A percentile compares a stretch with the other conserved stretches of the same genome.
These are phyloP conservation scores for Drosophila anomelani DNA, from an alignment of 2,888 invertebrate species.

Conservation along the genomic window DNA sequence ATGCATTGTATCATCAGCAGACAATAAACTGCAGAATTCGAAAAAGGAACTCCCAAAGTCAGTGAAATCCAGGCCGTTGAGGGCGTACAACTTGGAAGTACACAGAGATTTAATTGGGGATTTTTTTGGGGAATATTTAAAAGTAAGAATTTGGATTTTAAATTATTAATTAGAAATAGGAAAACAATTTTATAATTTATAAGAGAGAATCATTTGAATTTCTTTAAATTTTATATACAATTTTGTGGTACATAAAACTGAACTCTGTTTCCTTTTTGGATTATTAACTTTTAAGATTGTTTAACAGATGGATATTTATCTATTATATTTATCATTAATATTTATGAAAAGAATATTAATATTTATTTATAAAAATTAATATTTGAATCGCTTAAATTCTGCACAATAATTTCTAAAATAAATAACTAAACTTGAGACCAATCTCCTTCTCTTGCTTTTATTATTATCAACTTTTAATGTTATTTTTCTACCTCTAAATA, in stretches of 20 bases:
- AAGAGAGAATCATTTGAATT: not conserved
- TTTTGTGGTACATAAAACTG: no score
- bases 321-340: no score
- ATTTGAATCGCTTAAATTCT: no score
- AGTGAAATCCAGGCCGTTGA: constrained; percentile 11
- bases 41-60: constrained; percentile 26
- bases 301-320: no score
- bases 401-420: no score
- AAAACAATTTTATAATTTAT: not conserved
- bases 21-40: constrained; percentile 50
- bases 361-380: no score
- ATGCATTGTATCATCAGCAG: constrained; percentile 65
- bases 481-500: not conserved
- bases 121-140: not conserved
- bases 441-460: no score
- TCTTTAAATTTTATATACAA: no score
- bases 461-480: not conserved
- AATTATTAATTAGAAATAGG: not conserved
- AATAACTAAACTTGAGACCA: no score
- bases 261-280: no score
- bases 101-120: not conserved
- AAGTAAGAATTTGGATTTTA: not conserved
- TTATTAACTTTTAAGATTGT: no score
- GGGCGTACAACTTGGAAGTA: not conserved
- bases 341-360: no score